Evolutionary conservation across 1,140 invertebrate species (phyloP).

Genomic region (Sminthurinus signatus): DNA sequence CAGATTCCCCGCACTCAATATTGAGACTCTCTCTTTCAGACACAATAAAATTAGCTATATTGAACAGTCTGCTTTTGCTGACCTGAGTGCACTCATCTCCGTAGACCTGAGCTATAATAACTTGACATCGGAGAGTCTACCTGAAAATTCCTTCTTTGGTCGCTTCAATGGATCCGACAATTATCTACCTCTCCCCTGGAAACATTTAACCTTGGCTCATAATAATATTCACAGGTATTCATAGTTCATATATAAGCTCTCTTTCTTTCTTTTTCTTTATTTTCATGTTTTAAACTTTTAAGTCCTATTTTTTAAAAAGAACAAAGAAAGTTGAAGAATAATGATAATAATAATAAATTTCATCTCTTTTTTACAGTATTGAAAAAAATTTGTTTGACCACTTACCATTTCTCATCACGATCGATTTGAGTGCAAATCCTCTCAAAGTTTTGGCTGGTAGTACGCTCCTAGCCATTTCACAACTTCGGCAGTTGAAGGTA

Average conservation of each 20-base stretch:
- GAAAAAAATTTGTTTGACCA: conserved; percentile 32
- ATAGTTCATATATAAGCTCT: not conserved
- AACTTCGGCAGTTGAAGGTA: conserved; percentile 25
- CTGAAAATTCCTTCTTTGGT: conserved; percentile 24
- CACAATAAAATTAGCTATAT: conserved; percentile 23
- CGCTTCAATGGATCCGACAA: conserved; percentile 1
- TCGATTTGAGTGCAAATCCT: conserved; percentile 38
- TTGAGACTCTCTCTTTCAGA: conserved; percentile 10
- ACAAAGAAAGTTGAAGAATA: no score
- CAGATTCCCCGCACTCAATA: conserved; percentile 22
- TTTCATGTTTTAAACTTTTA: conserved; percentile 3
- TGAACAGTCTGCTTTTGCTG: conserved; percentile 22
- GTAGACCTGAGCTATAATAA: conserved; percentile 33
- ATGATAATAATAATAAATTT: no score
- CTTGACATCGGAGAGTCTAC: conserved; percentile 11
- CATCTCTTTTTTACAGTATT: conserved; percentile 18
- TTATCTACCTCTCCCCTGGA: conserved; percentile 26
- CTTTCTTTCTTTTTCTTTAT: not conserved
- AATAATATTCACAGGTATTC: conserved; percentile 32
- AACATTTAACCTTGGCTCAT: conserved; percentile 21
- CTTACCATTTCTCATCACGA: conserved; percentile 18
- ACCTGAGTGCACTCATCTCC: conserved; percentile 14
- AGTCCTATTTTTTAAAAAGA: not conserved
- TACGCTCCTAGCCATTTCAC: conserved; percentile 15
- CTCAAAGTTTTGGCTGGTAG: conserved; percentile 20